Percentiles rank a stretch among this genome's conserved stretches.
Evolutionary conservation across 2,888 invertebrate genomes (phyloP).

Genomic region (Aporophyla lueneburgensis): DNA sequence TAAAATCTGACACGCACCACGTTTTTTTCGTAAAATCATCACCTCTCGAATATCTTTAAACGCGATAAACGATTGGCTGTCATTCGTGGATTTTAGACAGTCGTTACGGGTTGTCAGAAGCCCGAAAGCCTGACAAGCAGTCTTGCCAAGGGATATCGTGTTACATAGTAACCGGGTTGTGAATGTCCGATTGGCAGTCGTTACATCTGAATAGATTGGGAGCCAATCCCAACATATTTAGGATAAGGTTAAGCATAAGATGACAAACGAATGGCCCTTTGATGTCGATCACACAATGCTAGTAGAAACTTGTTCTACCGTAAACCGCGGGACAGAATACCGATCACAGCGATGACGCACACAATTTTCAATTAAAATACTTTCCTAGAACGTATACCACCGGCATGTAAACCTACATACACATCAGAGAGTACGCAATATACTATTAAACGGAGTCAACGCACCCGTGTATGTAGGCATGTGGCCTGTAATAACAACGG

Average conservation of each 20-base stretch:
- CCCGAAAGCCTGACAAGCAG: not conserved
- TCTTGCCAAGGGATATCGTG: too few species aligned
- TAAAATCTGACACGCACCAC: too few species aligned
- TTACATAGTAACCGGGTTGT: too few species aligned
- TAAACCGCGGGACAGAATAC: not conserved
- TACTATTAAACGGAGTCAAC: conserved; percentile 89
- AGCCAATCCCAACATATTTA: not conserved
- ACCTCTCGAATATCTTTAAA: not conserved
- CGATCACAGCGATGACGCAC: not conserved
- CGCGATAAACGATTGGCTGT: not conserved
- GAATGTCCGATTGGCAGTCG: too few species aligned
- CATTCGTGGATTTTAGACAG: not conserved
- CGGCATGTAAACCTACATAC: conserved; percentile 76
- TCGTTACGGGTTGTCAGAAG: not conserved
- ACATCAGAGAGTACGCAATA: conserved; percentile 82
- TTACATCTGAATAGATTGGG: too few species aligned
- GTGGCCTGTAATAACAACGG: conserved; percentile 86
- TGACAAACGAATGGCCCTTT: not conserved
- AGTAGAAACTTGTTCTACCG: not conserved
- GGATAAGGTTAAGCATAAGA: not conserved
- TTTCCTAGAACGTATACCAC: conserved; percentile 22
- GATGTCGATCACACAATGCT: not conserved
- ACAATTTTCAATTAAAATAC: conserved; percentile 31
- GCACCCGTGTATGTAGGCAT: conserved; percentile 82
- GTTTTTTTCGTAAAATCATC: not conserved